phyloP scores from a whole-genome alignment of 2,797 vertebrate genomes.

The Urophycis tenuis region DNA sequence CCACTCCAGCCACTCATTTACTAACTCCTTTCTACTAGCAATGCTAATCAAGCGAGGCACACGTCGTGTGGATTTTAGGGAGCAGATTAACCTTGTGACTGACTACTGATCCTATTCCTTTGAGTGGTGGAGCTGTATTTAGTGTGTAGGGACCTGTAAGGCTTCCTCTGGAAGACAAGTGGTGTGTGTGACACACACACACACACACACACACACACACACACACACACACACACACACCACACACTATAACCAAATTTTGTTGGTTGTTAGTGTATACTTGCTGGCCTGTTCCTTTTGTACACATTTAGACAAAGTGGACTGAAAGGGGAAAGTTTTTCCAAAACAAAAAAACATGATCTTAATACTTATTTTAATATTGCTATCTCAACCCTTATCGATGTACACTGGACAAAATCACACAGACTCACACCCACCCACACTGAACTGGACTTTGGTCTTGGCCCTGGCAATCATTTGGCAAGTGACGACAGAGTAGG shows the following conservation, averaged over 20 bases:
- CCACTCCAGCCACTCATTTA: neutral
- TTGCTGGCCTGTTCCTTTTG: no score
- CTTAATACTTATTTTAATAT: neutral
- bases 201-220: no score
- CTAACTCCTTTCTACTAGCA: constrained; percentile 9
- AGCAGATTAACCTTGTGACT: constrained; percentile 5
- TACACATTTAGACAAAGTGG: neutral
- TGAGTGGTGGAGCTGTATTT: neutral
- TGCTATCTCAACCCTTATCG: neutral
- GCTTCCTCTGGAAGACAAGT: neutral
- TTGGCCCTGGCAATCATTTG: neutral
- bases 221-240: no score
- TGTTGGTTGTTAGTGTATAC: no score
- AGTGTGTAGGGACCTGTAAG: neutral
- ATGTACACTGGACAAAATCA: no score
- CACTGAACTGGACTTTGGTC: neutral
- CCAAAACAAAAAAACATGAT: no score
- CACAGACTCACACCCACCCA: no score
- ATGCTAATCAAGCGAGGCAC: neutral
- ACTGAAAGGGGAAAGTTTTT: neutral
- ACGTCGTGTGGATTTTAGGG: constrained; percentile 11
- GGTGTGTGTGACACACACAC: no score
- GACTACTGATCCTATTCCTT: constrained; percentile 3
- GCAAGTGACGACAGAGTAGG: neutral
- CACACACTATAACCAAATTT: no score